A percentile compares a stretch with the other conserved stretches of the same genome.
These are phyloP conservation scores for Stenchaetothrips biformis DNA, from an alignment of 2,888 invertebrate species.

Conservation along the genomic window DNA sequence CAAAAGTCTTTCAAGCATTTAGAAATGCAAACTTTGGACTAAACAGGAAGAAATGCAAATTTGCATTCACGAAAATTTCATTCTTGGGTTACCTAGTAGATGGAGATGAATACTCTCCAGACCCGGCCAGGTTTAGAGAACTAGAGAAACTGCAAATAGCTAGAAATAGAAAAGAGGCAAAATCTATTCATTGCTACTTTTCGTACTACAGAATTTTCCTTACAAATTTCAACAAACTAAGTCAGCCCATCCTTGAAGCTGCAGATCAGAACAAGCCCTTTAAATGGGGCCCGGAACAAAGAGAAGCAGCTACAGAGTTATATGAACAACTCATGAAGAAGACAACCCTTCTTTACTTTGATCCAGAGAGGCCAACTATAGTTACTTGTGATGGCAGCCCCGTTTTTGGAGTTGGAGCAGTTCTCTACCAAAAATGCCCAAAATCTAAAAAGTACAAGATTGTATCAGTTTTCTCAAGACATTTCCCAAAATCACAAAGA, in stretches of 20 bases:
- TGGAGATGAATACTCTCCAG: not conserved
- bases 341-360: not conserved
- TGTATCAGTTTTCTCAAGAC: not conserved
- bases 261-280: not conserved
- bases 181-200: not conserved
- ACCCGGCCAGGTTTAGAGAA: not conserved
- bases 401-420: not conserved
- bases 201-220: not conserved
- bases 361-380: not conserved
- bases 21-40: not conserved
- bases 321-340: not conserved
- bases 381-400: not conserved
- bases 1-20: not conserved
- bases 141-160: not conserved
- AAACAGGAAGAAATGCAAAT: slow-evolving; percentile 3
- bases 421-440: not conserved
- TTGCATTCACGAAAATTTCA: not conserved
- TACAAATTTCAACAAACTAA: not conserved
- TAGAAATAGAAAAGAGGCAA: not conserved
- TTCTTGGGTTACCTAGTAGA: not conserved
- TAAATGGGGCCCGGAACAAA: not conserved
- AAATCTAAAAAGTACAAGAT: not conserved
- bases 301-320: not conserved
- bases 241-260: not conserved
- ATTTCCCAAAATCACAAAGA: not conserved